Conservation (phyloP, 2,113 vertebrate genomes). For the Lepus timidus region DNA sequence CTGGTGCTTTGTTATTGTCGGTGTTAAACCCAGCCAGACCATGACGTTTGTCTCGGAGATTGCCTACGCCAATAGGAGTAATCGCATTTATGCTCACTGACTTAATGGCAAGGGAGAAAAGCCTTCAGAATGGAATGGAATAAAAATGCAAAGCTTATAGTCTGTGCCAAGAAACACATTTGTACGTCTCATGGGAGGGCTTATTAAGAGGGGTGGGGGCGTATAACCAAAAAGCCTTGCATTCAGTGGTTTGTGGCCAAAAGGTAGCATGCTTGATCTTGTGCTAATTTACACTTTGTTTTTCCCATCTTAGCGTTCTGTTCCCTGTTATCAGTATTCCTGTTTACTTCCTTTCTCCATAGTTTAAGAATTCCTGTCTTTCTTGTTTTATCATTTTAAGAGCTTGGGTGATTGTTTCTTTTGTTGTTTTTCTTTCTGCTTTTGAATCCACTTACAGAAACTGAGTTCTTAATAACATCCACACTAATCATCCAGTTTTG, state of each 20-base stretch:
- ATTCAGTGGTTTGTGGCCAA: background rate
- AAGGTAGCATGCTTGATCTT: background rate
- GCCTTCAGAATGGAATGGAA: background rate
- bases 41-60: background rate
- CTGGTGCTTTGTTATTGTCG: background rate
- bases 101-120: background rate
- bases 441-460: slow-evolving; percentile 39
- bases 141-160: background rate
- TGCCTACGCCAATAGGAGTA: too few relatives aligned
- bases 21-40: background rate
- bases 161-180: background rate
- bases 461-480: background rate
- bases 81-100: background rate
- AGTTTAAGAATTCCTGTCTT: background rate
- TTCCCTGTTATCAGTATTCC: background rate
- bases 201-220: background rate
- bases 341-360: background rate
- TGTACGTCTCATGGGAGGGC: background rate
- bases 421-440: background rate
- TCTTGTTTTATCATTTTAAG: background rate
- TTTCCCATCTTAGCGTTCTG: background rate
- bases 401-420: background rate
- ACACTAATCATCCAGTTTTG: background rate
- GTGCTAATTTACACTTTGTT: too few relatives aligned
- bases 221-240: background rate